Percentiles rank a stretch among this genome's conserved stretches.
Evolutionary conservation across 2,113 vertebrate species (phyloP).

Genomic region (Catharus minimus): DNA sequence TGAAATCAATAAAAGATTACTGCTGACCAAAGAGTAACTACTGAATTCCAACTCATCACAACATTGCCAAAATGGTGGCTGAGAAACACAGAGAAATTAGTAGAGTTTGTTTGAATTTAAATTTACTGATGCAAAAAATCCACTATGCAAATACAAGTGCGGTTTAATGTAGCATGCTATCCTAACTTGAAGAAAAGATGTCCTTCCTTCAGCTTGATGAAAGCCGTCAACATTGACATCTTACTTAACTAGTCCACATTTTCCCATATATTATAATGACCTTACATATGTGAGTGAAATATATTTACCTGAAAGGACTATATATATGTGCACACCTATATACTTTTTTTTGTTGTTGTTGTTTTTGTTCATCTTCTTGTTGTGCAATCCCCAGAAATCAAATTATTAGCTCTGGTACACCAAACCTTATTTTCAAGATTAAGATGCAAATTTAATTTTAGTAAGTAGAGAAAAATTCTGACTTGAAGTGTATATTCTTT

Average conservation of each 20-base stretch:
- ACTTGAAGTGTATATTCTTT: not conserved
- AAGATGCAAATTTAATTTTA: not conserved
- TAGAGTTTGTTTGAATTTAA: not conserved
- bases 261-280: not conserved
- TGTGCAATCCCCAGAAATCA: not conserved
- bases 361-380: not conserved
- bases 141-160: too few species aligned
- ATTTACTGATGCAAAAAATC: not conserved
- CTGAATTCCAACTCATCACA: not conserved
- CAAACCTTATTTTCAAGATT: not conserved
- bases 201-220: not conserved
- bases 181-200: not conserved
- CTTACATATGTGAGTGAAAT: not conserved
- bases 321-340: too few species aligned
- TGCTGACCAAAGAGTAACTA: not conserved
- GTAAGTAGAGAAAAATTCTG: not conserved
- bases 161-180: too few species aligned
- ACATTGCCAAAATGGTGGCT: not conserved
- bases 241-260: not conserved
- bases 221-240: not conserved
- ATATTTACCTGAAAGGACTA: not conserved
- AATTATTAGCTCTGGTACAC: not conserved
- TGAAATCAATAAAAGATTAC: not conserved
- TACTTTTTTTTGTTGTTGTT: too few species aligned
- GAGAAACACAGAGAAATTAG: not conserved